A percentile compares a stretch with the other conserved stretches of the same genome.
phyloP scores from a whole-genome alignment of 2,113 vertebrate genomes.

The Pteropus alecto region DNA sequence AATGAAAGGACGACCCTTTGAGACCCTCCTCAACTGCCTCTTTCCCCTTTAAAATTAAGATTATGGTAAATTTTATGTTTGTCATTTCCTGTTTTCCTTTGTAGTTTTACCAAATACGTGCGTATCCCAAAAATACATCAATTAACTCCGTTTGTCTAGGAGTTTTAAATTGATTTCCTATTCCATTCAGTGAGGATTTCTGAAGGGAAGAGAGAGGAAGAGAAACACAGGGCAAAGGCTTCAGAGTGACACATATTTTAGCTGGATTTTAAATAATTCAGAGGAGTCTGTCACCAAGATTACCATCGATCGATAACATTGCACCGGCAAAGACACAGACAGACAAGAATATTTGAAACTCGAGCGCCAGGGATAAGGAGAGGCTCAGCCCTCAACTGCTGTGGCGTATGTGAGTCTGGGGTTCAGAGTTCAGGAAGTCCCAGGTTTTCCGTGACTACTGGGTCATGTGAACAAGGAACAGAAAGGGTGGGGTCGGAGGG shows the following conservation, averaged over 20 bases:
- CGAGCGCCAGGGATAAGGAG: not conserved
- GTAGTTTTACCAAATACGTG: not conserved
- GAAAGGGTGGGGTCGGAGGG: not conserved
- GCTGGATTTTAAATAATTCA: not conserved
- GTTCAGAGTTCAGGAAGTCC: too few relatives aligned
- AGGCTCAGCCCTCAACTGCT: too few relatives aligned
- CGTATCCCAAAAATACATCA: not conserved
- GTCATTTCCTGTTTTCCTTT: not conserved
- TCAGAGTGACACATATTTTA: fast-evolving
- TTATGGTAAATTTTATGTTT: not conserved
- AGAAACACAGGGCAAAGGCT: not conserved
- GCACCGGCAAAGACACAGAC: not conserved
- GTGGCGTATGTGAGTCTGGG: not conserved
- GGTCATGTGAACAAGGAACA: not conserved
- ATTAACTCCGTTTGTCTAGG: not conserved
- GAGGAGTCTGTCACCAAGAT: not conserved
- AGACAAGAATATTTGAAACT: too few relatives aligned
- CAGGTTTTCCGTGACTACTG: not conserved
- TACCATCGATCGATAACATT: fast-evolving
- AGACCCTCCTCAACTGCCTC: not conserved
- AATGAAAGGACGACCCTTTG: not conserved
- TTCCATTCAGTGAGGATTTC: not conserved
- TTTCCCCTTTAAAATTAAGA: not conserved
- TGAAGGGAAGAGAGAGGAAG: not conserved
- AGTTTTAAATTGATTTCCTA: not conserved